Evolutionary conservation across 2,113 vertebrate genomes (phyloP), one percentile per base, ranked within the genome.

Genomic region (Alaudala cheleensis): DNA sequence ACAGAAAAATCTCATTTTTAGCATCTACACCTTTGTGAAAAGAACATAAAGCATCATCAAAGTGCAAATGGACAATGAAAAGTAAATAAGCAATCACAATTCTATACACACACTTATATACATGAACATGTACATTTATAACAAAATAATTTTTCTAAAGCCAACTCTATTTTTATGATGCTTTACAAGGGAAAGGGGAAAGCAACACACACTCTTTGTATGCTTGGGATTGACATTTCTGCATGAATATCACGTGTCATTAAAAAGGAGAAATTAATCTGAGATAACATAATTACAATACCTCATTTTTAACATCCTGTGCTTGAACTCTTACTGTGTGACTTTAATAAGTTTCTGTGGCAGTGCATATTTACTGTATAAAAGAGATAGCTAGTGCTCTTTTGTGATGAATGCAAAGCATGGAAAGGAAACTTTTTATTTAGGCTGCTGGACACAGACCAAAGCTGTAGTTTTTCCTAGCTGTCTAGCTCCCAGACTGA

Each of bases 391-490:
- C 58, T 57, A 74, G 73, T 5, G 10, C 77, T 95, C 67, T 88
- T 92, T 81, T 83, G 69, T 44, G 37, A 77, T 86, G 84, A 94
- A 92, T 90, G 92, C 84, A 92, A 95, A 95, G 86, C 95, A 92
- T 88, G 92, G 92, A 95, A 96, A 97, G 95, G 95, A 97, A 97
- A 97, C 96, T 97, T 97, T 94, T 97, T 97, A 96, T 97, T 97
- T 96, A 95, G 96, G 95, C 93, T 96, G 81, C 96, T 97, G 95
- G 97, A 92, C 93, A 81, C 93, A 95, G 95, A 95, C 95, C 96
- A 97, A 97, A 96, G 96, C 96, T 96, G 90, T 95, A 95, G 93
- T 97, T 97, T 97, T 97, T 90, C 96, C 90, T 92, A 92, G 96
- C 96, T 96, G 96, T 97, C 96, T 97, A 93, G 95, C 95, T 97